These are phyloP conservation scores for Rapana venosa DNA, from an alignment of 2,888 invertebrate genomes.

Conservation along the genomic window DNA sequence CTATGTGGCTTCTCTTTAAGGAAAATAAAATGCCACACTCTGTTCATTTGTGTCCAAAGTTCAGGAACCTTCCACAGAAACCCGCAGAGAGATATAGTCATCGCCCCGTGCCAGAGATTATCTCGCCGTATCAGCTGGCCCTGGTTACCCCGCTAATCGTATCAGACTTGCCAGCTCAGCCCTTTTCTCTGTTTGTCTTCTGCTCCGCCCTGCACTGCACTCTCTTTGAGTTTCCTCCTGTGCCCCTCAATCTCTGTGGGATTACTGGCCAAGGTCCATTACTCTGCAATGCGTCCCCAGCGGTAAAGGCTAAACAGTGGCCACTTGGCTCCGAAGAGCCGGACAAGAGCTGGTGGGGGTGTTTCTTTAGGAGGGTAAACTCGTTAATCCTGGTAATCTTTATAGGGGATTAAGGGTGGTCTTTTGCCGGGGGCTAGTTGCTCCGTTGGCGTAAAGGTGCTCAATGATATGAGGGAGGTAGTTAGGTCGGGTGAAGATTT, in stretches of 20 bases:
- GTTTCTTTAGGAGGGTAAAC: not conserved
- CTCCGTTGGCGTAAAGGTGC: no score
- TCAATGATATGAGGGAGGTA: no score
- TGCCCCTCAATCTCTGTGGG: not conserved
- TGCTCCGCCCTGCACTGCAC: no score
- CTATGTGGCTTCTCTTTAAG: no score
- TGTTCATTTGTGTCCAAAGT: not conserved
- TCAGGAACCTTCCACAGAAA: not conserved
- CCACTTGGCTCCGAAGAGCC: not conserved
- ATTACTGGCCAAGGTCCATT: not conserved
- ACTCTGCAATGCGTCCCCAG: not conserved
- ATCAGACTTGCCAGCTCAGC: not conserved
- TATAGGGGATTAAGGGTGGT: not conserved
- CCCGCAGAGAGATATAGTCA: not conserved
- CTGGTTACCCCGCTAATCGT: not conserved
- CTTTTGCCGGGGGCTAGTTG: not conserved
- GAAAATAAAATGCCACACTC: no score
- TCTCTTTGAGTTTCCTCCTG: no score
- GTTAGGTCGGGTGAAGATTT: no score
- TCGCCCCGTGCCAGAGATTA: not conserved
- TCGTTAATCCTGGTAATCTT: not conserved
- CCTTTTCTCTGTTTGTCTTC: not conserved
- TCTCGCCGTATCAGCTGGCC: not conserved
- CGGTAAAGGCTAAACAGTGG: not conserved
- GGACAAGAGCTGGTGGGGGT: not conserved